phyloP scores from a whole-genome alignment of 2,888 invertebrate species.

The Trissolcus japonicus region DNA sequence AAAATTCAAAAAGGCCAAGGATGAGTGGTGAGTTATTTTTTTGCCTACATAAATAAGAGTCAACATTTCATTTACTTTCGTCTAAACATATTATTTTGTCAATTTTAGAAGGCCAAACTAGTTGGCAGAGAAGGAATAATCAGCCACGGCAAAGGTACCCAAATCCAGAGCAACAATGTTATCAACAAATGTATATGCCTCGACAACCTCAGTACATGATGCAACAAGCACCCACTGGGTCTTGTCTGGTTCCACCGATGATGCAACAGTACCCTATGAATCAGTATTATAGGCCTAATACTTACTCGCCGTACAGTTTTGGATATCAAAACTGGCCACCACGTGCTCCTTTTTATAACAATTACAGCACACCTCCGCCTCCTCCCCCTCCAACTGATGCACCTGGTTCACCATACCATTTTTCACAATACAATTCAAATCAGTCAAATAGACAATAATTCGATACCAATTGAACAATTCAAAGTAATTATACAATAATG shows the following conservation, averaged over 20 bases:
- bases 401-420: neutral
- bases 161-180: neutral
- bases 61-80: neutral
- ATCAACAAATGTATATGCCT: slow-evolving; percentile 7
- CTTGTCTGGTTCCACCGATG: slow-evolving; percentile 5
- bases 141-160: neutral
- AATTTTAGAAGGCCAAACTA: neutral
- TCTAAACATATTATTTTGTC: neutral
- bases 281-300: slow-evolving; percentile 13
- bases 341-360: slow-evolving; percentile 6
- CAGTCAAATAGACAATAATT: too few species aligned
- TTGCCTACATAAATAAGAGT: neutral
- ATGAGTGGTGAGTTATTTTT: slow-evolving; percentile 11
- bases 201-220: slow-evolving; percentile 6
- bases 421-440: too few species aligned
- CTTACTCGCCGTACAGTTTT: slow-evolving; percentile 6
- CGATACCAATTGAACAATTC: too few species aligned
- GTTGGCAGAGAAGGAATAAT: slow-evolving; percentile 11
- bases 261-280: slow-evolving; percentile 18
- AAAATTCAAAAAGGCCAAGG: slow-evolving; percentile 10
- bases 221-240: neutral
- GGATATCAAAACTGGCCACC: slow-evolving; percentile 38
- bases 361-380: neutral
- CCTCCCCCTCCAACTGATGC: neutral
- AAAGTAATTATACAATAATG: too few species aligned